Conservation (phyloP, 2,888 invertebrate genomes). For the Torymus tubicola region DNA sequence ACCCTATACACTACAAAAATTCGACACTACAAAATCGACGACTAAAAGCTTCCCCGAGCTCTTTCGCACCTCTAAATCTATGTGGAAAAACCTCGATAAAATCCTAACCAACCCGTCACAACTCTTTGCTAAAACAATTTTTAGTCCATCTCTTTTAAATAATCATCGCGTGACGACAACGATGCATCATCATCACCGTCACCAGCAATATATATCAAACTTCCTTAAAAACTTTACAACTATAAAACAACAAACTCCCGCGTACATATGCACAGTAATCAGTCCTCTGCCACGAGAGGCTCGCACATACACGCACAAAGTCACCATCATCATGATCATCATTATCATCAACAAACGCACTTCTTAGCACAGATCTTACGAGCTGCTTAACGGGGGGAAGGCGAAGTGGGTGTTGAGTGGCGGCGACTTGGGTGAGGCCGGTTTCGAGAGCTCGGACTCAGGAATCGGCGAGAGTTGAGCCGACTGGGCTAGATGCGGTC, state of each 20-base stretch:
- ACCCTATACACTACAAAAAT: too few relatives aligned
- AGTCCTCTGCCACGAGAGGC: background rate
- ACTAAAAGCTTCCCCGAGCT: too few relatives aligned
- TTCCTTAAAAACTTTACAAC: conserved; percentile 14
- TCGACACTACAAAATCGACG: too few relatives aligned
- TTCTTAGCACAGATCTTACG: conserved; percentile 10
- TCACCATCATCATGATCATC: too few relatives aligned
- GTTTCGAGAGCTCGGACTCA: conserved; percentile 85
- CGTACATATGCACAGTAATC: background rate
- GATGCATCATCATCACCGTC: too few relatives aligned
- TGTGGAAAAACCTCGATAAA: conserved; percentile 1
- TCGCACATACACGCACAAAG: too few relatives aligned
- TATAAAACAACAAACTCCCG: conserved; percentile 21
- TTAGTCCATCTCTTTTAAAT: background rate
- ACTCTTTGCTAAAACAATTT: background rate
- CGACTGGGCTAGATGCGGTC: conserved; percentile 72
- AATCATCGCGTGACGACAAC: background rate
- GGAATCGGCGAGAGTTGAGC: conserved; percentile 82
- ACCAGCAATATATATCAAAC: background rate
- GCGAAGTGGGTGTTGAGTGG: conserved; percentile 75
- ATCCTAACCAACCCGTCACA: background rate
- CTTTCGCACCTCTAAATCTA: too few relatives aligned
- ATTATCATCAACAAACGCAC: too few relatives aligned
- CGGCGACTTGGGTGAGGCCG: conserved; percentile 80
- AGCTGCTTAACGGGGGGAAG: conserved; percentile 70